Evolutionary conservation across 2,113 vertebrate genomes (phyloP).

Genomic region (Stegostoma tigrinum): DNA sequence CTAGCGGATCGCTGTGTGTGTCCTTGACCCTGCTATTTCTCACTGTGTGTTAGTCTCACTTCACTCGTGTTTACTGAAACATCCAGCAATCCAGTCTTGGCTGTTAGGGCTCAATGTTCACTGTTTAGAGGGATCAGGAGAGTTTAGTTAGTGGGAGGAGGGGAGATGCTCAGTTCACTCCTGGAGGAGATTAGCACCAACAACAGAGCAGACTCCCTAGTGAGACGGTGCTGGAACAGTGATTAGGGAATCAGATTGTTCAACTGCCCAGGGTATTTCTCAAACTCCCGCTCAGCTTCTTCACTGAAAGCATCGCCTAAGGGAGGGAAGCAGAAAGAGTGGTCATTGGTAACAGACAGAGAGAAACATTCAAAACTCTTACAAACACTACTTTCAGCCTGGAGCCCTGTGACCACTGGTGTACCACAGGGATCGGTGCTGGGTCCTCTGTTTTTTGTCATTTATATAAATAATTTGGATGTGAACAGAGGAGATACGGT

Average conservation of each 20-base stretch:
- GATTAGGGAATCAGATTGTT: slow-evolving; percentile 84
- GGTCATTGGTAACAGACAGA: background rate
- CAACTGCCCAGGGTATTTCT: slow-evolving; percentile 88
- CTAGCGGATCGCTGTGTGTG: background rate
- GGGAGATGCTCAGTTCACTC: background rate
- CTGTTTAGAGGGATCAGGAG: background rate
- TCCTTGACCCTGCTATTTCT: background rate
- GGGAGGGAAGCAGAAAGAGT: background rate
- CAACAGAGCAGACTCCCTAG: background rate
- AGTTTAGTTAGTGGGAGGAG: background rate
- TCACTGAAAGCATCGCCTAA: slow-evolving; percentile 88
- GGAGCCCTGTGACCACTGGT: no score
- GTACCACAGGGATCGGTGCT: no score
- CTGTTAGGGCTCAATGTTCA: background rate
- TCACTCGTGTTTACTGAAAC: background rate
- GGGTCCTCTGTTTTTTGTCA: no score
- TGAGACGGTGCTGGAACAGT: slow-evolving; percentile 38
- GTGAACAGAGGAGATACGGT: no score
- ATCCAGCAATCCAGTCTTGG: background rate
- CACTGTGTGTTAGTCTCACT: background rate
- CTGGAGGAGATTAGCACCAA: background rate
- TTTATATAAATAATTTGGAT: no score
- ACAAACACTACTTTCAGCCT: no score
- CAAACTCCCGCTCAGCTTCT: slow-evolving; percentile 81
- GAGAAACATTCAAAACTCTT: no score